A percentile compares a stretch with the other conserved stretches of the same genome.
Evolutionary conservation across 2,113 vertebrate genomes (phyloP).

Genomic region (Danio rerio): DNA sequence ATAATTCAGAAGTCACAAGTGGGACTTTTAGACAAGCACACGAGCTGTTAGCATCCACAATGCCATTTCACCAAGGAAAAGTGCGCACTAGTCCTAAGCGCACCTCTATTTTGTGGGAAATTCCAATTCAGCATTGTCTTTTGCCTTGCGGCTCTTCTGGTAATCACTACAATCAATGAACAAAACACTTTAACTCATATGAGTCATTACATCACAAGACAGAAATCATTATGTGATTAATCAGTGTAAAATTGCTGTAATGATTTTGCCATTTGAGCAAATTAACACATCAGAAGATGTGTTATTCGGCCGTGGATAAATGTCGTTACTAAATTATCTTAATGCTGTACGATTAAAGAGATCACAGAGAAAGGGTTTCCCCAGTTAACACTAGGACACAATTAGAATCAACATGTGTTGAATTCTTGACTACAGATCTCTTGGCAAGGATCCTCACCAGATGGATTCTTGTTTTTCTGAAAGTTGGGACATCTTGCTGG

Average conservation of each 20-base stretch:
- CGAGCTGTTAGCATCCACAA: conserved; percentile 13
- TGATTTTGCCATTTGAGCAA: conserved; percentile 33
- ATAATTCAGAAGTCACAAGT: neutral
- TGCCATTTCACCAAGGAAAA: neutral
- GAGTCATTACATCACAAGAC: conserved; percentile 38
- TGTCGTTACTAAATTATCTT: conserved; percentile 18
- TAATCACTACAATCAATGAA: conserved; percentile 25
- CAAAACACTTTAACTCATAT: conserved; percentile 17
- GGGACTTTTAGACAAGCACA: conserved; percentile 18
- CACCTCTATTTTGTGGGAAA: conserved; percentile 35
- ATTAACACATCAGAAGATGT: conserved; percentile 33
- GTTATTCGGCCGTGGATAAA: neutral
- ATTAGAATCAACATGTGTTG: conserved; percentile 55
- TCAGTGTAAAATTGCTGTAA: conserved; percentile 28
- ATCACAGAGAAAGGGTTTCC: conserved; percentile 53
- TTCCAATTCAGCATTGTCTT: conserved; percentile 11
- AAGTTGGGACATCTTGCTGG: conserved; percentile 49
- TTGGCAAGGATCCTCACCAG: conserved; percentile 60
- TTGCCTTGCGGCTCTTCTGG: conserved; percentile 20
- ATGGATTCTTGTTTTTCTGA: conserved; percentile 57
- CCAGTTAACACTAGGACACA: conserved; percentile 56
- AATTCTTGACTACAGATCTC: conserved; percentile 33
- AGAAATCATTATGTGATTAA: conserved; percentile 6
- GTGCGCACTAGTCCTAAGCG: neutral
- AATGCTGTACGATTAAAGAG: conserved; percentile 36